Evolutionary conservation across 2,113 vertebrate genomes (phyloP).

Genomic region (Tamias sibiricus): DNA sequence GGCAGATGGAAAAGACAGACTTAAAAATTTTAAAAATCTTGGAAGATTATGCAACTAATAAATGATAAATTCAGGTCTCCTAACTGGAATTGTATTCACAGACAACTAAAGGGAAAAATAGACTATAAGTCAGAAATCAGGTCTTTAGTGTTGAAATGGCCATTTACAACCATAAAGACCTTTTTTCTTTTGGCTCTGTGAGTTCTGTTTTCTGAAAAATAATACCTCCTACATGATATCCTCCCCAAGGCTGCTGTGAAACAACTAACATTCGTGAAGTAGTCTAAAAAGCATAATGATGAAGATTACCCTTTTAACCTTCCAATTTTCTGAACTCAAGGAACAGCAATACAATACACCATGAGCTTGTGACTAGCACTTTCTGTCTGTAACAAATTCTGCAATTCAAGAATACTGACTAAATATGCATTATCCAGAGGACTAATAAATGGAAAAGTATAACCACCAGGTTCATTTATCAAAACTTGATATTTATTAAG

Average conservation of each 20-base stretch:
- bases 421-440: slow-evolving; percentile 31
- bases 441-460: slow-evolving; percentile 58
- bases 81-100: neutral
- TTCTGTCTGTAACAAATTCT: slow-evolving; percentile 40
- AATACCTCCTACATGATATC: neutral
- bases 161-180: neutral
- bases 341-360: slow-evolving; percentile 1
- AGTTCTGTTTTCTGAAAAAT: slow-evolving; percentile 13
- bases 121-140: neutral
- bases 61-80: slow-evolving; percentile 34
- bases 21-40: neutral
- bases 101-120: slow-evolving; percentile 34
- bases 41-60: slow-evolving; percentile 22
- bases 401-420: slow-evolving; percentile 13
- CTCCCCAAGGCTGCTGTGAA: slow-evolving; percentile 18
- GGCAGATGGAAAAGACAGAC: slow-evolving; percentile 8
- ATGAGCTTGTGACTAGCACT: neutral
- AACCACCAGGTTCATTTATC: slow-evolving; percentile 29
- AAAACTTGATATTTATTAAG: slow-evolving; percentile 44
- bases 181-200: neutral
- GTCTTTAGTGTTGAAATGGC: neutral
- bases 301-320: slow-evolving; percentile 18
- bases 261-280: neutral
- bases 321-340: slow-evolving; percentile 34
- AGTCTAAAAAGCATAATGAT: slow-evolving; percentile 13